phyloP scores from a whole-genome alignment of 2,797 vertebrate genomes.

The Diceros bicornis region DNA sequence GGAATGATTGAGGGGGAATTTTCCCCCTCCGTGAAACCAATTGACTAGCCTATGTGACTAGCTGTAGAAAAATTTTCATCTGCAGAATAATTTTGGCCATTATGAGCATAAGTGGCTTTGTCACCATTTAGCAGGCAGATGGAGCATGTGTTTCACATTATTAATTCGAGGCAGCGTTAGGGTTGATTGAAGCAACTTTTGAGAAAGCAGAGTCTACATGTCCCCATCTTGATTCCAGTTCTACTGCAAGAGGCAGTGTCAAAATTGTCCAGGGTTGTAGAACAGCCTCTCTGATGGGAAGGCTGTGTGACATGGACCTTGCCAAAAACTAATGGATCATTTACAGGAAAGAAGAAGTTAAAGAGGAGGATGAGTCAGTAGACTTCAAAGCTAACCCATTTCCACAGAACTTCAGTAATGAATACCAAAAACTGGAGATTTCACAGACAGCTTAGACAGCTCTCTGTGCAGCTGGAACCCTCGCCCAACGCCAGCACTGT shows the following conservation, averaged over 20 bases:
- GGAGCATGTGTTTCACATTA: conserved; percentile 74
- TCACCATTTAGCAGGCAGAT: conserved; percentile 64
- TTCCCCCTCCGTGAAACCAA: conserved; percentile 45
- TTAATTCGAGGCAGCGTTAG: conserved; percentile 22
- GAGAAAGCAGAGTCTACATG: conserved; percentile 42
- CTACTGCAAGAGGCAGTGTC: conserved; percentile 36
- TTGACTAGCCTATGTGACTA: conserved; percentile 47
- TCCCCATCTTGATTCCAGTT: conserved; percentile 72
- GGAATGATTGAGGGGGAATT: background rate
- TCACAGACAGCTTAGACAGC: conserved; percentile 71
- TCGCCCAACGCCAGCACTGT: background rate
- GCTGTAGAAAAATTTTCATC: conserved; percentile 66
- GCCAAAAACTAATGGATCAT: conserved; percentile 88
- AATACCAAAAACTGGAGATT: conserved; percentile 86
- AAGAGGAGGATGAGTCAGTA: conserved; percentile 90
- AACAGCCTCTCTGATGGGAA: conserved; percentile 83
- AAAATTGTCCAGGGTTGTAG: conserved; percentile 61
- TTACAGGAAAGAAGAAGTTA: conserved; percentile 90
- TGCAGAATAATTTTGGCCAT: conserved; percentile 61
- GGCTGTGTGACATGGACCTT: conserved; percentile 76
- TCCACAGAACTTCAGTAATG: conserved; percentile 89
- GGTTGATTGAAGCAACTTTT: conserved; percentile 43
- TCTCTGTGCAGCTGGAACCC: conserved; percentile 74
- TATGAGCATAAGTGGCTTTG: conserved; percentile 51
- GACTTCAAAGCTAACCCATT: conserved; percentile 87